These are phyloP conservation scores for Aphaenogaster floridana DNA, from an alignment of 1,140 invertebrate species.

Conservation along the genomic window DNA sequence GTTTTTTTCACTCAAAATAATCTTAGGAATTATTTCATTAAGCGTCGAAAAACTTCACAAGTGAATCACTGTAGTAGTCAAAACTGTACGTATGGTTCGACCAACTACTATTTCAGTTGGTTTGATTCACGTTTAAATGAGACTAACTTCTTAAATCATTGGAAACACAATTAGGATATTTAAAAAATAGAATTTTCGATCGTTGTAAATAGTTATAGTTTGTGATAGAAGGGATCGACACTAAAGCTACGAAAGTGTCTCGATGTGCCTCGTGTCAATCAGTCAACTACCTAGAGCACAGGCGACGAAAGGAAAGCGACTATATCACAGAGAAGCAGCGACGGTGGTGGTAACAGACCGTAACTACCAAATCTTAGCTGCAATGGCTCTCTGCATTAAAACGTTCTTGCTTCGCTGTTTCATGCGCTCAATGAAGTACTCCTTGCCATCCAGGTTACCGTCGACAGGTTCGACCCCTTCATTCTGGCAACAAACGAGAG, in stretches of 20 bases:
- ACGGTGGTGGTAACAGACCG: slow-evolving; percentile 49
- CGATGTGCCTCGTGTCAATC: slow-evolving; percentile 51
- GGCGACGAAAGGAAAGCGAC: slow-evolving; percentile 55
- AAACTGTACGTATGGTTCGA: not conserved
- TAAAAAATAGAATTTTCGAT: not conserved
- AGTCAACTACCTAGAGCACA: slow-evolving; percentile 39
- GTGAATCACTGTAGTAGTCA: not conserved
- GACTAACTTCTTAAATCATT: slow-evolving; percentile 1
- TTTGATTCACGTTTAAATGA: slow-evolving; percentile 1
- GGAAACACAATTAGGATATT: not conserved
- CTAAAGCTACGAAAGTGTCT: slow-evolving; percentile 47
- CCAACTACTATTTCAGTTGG: not conserved
- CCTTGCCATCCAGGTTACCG: slow-evolving; percentile 80
- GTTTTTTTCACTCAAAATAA: not conserved
- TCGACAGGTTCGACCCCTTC: slow-evolving; percentile 75
- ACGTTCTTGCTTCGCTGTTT: slow-evolving; percentile 84
- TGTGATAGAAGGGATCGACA: slow-evolving; percentile 40
- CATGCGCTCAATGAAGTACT: slow-evolving; percentile 84
- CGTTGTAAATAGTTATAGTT: not conserved
- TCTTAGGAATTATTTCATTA: not conserved
- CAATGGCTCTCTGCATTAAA: slow-evolving; percentile 83
- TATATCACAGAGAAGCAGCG: slow-evolving; percentile 75
- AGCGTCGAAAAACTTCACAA: not conserved
- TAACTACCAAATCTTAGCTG: slow-evolving; percentile 83
- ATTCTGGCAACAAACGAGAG: slow-evolving; percentile 84